Evolutionary conservation across 2,797 vertebrate genomes (phyloP), one percentile per base, ranked within the genome.

Genomic region (Otolemur crassicaudatus): DNA sequence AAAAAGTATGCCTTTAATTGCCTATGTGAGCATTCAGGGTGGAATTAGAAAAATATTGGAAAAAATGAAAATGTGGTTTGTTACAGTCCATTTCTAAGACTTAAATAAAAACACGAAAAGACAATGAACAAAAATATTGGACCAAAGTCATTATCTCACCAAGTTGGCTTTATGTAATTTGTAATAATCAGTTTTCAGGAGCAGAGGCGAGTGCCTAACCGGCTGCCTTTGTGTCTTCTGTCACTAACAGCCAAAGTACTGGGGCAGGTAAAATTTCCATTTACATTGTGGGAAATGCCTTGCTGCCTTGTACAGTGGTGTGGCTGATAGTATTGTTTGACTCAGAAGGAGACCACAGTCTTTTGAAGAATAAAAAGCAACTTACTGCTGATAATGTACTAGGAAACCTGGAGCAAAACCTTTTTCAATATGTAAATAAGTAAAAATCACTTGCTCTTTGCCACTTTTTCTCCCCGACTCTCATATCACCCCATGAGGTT

Each of bases 381-480:
- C 43, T 87, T 81, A 67, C 3, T 49, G 93, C 53, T 76, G 25
- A 72, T 93, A 94, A 87, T 73, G 46, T n/a, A 53, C 31, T 63
- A 82, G 60, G 81, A 92, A 92, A 92, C 63, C 25, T 76, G 88
- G 95, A 93, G 81, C 37, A 76, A 77, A 92, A 79, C n/a, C 53
- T 95, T 87, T 97, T 94, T 76, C 29, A 87, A 34, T 84, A 85
- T 58, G 76, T 93, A 96, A 90, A 85, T 93, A 94, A 67, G 75
- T 83, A 81, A 77, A 95, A 97, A 84, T 83, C 83, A 83, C 89
- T 96, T 29, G 3, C 56, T 95, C 25, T 88, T 80, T 94, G 93
- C 93, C 63, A 77, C 31, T 80, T 22, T 46, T 87, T 96, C 67
- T 76, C 43, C 61, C 61, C 4, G 0, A 49, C 67, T 95, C 92